Base-by-base conservation (phyloP, 2,113 vertebrate species). In the Speoplatyrhinus poulsoni region DNA sequence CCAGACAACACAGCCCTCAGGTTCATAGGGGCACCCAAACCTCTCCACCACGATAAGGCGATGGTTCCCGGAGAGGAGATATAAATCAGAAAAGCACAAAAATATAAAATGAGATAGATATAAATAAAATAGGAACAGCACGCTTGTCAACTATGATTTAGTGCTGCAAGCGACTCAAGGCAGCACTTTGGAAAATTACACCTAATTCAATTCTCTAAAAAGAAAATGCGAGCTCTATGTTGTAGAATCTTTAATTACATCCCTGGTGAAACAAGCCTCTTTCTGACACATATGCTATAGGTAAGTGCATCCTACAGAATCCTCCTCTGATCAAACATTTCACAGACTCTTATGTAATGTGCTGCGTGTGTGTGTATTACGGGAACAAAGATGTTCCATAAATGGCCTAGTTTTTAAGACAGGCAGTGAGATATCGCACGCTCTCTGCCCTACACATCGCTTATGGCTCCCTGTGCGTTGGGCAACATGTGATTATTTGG, bases 401-500 rank as follows among this genome's bases (percentile, higher is more conserved):
- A 80, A 82, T 76, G 80, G 75, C 26, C 58, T 33, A 36, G n/a
- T 73, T 57, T 86, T 63, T 65, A 53, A 66, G 65, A 32, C 66
- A 55, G 76, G 70, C 80, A 80, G 83, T 76, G 63, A 70, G 63
- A 76, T 69, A 73, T 53, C 60, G 53, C 72, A 2, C 26, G 2
- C 26, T 26, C 26, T 26, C 50, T 77, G 76, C 75, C 77, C 79
- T 87, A 86, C 80, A 85, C 82, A 83, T 83, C 76, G 52, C 84
- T 88, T 84, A 82, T 54, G 75, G 85, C 76, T 60, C 62, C 81
- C 73, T 62, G 83, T 75, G 77, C 79, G 74, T 70, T 85, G 76
- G 60, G 77, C 75, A 89, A 87, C 90, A 83, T 91, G 76, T 91
- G 87, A 93, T 92, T 91, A 92, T 91, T 91, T 88, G 88, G 88